phyloP scores from a whole-genome alignment of 2,888 invertebrate species.

The Catocala nupta region DNA sequence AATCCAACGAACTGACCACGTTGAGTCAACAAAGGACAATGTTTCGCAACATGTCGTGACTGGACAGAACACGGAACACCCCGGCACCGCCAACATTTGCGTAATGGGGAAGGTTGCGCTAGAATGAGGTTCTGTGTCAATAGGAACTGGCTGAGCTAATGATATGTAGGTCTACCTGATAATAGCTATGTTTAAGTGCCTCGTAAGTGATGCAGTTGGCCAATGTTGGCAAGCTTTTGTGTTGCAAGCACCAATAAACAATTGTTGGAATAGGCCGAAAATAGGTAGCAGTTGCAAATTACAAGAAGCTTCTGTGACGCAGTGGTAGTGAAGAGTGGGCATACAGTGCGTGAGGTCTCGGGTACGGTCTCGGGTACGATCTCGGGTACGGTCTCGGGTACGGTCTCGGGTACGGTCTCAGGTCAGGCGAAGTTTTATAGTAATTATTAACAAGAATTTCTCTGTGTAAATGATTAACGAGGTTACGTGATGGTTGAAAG shows the following conservation, averaged over 20 bases:
- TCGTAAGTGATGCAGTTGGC: background rate
- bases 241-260: no score
- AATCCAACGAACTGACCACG: slow-evolving; percentile 4
- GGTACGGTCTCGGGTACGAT: no score
- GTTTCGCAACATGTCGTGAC: slow-evolving; percentile 47
- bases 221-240: slow-evolving; percentile 4
- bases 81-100: slow-evolving; percentile 22
- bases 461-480: no score
- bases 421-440: no score
- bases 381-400: no score
- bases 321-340: no score
- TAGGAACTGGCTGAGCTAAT: slow-evolving; percentile 15
- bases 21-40: slow-evolving; percentile 32
- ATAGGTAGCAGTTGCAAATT: no score
- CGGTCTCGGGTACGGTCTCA: no score
- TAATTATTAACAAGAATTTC: no score
- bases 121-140: slow-evolving; percentile 21
- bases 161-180: background rate
- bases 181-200: slow-evolving; percentile 5
- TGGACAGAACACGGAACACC: slow-evolving; percentile 53
- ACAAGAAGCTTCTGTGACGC: no score
- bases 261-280: background rate
- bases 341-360: no score
- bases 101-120: slow-evolving; percentile 43
- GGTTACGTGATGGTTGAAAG: no score